Conservation (phyloP, 2,888 invertebrate genomes). For the Malthinus flaveolus region DNA sequence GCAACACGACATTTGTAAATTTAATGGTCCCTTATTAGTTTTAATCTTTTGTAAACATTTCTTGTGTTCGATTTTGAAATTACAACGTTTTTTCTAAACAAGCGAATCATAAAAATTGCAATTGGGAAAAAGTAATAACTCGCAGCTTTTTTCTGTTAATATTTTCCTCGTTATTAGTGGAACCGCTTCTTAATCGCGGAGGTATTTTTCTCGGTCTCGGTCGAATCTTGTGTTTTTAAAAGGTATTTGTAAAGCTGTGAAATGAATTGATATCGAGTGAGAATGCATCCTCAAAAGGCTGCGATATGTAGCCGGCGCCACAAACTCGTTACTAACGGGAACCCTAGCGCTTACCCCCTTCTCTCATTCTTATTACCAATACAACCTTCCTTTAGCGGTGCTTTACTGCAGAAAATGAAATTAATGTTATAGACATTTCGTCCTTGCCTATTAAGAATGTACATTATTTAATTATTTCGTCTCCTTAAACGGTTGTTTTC, state of each 20-base stretch:
- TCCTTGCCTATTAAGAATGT: neutral
- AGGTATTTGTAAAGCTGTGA: conserved; percentile 24
- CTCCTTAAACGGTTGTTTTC: neutral
- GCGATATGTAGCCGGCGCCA: conserved; percentile 38
- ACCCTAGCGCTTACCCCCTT: conserved; percentile 26
- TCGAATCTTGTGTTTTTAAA: no score
- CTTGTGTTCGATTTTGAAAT: neutral
- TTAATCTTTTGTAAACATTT: no score
- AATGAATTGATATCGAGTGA: conserved; percentile 26
- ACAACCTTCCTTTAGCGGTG: conserved; percentile 16
- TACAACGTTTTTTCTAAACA: neutral
- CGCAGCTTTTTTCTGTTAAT: no score
- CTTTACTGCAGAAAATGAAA: conserved; percentile 2
- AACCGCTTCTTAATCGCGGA: no score
- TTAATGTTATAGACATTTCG: neutral
- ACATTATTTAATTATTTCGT: neutral
- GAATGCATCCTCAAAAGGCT: conserved; percentile 40
- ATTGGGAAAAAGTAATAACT: no score
- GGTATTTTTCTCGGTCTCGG: no score
- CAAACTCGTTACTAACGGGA: conserved; percentile 42
- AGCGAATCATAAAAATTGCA: no score
- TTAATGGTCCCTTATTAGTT: no score
- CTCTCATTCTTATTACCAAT: conserved; percentile 13
- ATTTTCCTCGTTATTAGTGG: no score
- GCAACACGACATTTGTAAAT: no score